A percentile compares a stretch with the other conserved stretches of the same genome.
phyloP scores from a whole-genome alignment of 2,888 invertebrate genomes.

The Aphidoletes aphidimyza region DNA sequence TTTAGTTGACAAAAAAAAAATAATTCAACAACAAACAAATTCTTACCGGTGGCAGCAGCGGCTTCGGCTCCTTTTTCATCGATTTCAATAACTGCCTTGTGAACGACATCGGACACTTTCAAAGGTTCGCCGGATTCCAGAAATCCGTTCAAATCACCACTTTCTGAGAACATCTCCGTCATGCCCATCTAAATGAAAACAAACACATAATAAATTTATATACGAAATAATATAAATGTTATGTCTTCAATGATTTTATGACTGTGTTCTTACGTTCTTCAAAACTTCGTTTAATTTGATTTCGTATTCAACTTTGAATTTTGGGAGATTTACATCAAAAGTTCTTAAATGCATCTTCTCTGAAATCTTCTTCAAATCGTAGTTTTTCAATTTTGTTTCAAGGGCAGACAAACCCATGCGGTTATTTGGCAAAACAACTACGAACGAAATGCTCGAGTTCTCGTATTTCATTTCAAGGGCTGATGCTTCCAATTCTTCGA shows the following conservation, averaged over 20 bases:
- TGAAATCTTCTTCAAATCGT: conserved; percentile 69
- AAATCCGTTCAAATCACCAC: conserved; percentile 75
- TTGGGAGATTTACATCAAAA: conserved; percentile 74
- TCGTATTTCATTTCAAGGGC: conserved; percentile 79
- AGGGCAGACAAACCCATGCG: conserved; percentile 73
- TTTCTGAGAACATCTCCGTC: conserved; percentile 70
- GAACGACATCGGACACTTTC: conserved; percentile 77
- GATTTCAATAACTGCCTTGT: conserved; percentile 87
- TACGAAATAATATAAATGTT: background rate
- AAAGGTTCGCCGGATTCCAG: conserved; percentile 68
- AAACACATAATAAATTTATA: too few relatives aligned
- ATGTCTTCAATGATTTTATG: background rate
- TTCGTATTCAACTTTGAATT: conserved; percentile 81
- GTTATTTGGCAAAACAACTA: conserved; percentile 78
- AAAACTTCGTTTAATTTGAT: conserved; percentile 74
- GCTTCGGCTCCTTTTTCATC: conserved; percentile 90
- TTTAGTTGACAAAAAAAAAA: too few relatives aligned
- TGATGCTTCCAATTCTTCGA: conserved; percentile 68
- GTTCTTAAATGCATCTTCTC: conserved; percentile 65
- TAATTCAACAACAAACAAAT: too few relatives aligned
- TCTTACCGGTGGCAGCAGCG: conserved; percentile 83
- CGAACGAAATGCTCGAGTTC: conserved; percentile 76
- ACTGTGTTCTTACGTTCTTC: conserved; percentile 69
- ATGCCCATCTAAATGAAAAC: conserved; percentile 73
- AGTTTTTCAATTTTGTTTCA: conserved; percentile 71